Evolutionary conservation across 2,113 vertebrate species (phyloP), one percentile per base, ranked within the genome.

Genomic region (Forbesichthys agassizii): DNA sequence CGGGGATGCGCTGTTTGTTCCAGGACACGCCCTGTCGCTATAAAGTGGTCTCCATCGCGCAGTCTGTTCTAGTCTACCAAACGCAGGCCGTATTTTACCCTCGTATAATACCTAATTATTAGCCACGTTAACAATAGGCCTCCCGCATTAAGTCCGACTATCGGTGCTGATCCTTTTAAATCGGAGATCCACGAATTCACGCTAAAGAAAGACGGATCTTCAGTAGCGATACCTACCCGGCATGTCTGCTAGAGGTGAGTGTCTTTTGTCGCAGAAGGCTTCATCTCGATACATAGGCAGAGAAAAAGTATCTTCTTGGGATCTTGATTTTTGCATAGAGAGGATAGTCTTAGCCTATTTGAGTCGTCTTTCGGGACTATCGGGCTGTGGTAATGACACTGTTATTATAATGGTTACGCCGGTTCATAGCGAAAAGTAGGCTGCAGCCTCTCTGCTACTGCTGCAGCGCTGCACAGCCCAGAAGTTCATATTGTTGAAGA

Each of bases 171-270:
- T 57, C 18, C 56, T 27, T 33, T 27, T 27, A 16, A 14, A 18
- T 8, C 14, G 53, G 53, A 54, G 12, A 54, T 14, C 53, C 53
- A 14, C 53, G 13, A 55, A 48, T 63, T 71, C 68, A 83, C 71
- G 61, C 48, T 54, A 72, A 70, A 80, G 61, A 85, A 20, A 56
- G 66, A 86, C 71, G 76, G 67, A 18, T 9, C 14, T 18, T 18
- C 14, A 18, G 14, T 56, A n/a, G 48, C 72, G 78, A 59, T 80
- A 89, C 88, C 79, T 88, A 91, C 87, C 90, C 68, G 90, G 87
- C 87, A 92, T 92, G 91, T 92, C 91, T 84, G 83, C 90, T 60
- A 83, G 83, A 91, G 91, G 91, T 91, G 88, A 91, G 89, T 91
- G 11, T 78, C 75, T 86, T 84, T 73, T 86, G 77, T 85, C 83